These are phyloP conservation scores for Fragariocoptes setiger DNA, from an alignment of 1,140 invertebrate species.

Conservation along the genomic window DNA sequence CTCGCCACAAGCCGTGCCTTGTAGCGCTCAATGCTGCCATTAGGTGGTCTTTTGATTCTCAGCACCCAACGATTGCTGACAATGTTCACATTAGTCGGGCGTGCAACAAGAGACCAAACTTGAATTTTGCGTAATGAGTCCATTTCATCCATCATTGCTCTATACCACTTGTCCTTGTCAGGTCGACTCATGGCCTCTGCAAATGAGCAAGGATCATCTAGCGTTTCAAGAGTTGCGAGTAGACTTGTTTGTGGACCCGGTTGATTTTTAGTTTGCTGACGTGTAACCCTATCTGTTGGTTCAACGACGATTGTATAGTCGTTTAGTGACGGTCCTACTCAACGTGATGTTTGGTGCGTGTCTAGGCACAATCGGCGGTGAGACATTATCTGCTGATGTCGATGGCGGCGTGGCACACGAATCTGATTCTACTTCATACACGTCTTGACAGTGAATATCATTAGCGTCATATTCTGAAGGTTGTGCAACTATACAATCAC, in stretches of 20 bases:
- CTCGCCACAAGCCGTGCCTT: constrained; percentile 17
- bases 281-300: background rate
- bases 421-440: too few species aligned
- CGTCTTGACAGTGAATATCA: background rate
- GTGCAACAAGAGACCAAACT: constrained; percentile 14
- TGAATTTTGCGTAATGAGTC: constrained; percentile 15
- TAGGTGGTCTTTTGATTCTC: constrained; percentile 12
- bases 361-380: background rate
- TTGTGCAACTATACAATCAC: background rate
- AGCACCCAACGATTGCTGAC: constrained; percentile 16
- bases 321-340: background rate
- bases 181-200: constrained; percentile 14
- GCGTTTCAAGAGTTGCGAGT: background rate
- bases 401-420: too few species aligned
- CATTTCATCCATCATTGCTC: constrained; percentile 17
- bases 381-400: background rate
- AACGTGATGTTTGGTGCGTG: background rate
- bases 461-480: background rate
- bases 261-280: too few species aligned
- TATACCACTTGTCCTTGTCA: constrained; percentile 14
- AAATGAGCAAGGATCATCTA: constrained; percentile 9
- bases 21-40: constrained; percentile 13
- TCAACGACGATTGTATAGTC: background rate
- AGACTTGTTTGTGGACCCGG: too few species aligned
- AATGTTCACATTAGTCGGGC: constrained; percentile 10